A percentile compares a stretch with the other conserved stretches of the same genome.
Evolutionary conservation across 1,140 invertebrate genomes (phyloP).

Genomic region (Heliconius nattereri): DNA sequence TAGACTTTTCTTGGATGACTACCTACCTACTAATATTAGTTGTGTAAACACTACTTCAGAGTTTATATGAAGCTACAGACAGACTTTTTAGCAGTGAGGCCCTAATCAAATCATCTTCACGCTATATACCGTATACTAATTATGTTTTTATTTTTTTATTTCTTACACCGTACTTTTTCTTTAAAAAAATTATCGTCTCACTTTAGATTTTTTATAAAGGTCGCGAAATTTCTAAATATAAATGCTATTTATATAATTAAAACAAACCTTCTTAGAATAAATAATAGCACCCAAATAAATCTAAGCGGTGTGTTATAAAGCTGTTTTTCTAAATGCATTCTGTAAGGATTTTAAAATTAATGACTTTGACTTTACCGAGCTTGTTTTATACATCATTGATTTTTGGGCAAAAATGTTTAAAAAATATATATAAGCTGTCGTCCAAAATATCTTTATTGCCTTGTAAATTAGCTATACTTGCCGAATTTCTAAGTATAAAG

Average conservation of each 20-base stretch:
- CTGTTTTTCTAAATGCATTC: not conserved
- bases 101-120: too few species aligned
- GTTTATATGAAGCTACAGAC: too few species aligned
- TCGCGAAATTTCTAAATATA: not conserved
- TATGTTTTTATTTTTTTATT: too few species aligned
- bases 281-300: not conserved
- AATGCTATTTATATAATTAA: not conserved
- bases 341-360: constrained; percentile 20
- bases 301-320: constrained; percentile 13
- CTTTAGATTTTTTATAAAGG: too few species aligned
- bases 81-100: not conserved
- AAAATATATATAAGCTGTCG: constrained; percentile 17
- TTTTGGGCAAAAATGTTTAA: not conserved
- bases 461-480: too few species aligned
- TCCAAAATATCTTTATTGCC: constrained; percentile 1
- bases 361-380: constrained; percentile 1
- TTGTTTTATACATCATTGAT: not conserved
- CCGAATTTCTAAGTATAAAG: too few species aligned
- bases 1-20: too few species aligned
- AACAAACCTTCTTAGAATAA: not conserved
- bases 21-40: too few species aligned
- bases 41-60: too few species aligned
- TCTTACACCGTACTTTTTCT: too few species aligned
- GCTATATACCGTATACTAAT: too few species aligned
- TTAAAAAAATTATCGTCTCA: too few species aligned